phyloP scores from a whole-genome alignment of 1,140 invertebrate genomes.

The Leptonema lineaticorne region DNA sequence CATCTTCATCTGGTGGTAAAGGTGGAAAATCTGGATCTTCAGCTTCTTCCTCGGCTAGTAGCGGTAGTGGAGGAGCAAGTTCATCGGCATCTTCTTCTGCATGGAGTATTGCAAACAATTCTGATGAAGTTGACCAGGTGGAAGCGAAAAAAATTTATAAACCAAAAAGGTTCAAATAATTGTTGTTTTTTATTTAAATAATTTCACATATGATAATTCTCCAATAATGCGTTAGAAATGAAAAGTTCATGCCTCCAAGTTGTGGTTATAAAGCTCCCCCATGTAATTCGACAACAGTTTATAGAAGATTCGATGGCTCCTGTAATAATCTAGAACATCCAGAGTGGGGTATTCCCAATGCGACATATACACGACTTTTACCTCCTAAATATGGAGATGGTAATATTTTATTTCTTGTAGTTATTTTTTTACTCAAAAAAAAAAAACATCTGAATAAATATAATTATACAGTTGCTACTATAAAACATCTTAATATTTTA shows the following conservation, averaged over 20 bases:
- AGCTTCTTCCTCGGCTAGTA: not conserved
- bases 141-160: not conserved
- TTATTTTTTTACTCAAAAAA: slow-evolving; percentile 62
- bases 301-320: slow-evolving; percentile 63
- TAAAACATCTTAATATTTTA: too few relatives aligned
- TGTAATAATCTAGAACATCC: slow-evolving; percentile 66
- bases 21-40: not conserved
- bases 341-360: slow-evolving; percentile 61
- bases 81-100: not conserved
- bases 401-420: slow-evolving; percentile 56
- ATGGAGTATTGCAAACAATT: not conserved
- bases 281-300: slow-evolving; percentile 43
- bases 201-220: not conserved
- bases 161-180: not conserved
- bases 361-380: slow-evolving; percentile 64
- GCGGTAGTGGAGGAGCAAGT: too few relatives aligned
- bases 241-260: slow-evolving; percentile 17
- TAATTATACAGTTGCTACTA: too few relatives aligned
- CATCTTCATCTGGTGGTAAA: not conserved
- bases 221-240: not conserved
- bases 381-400: slow-evolving; percentile 64
- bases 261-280: slow-evolving; percentile 21
- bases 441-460: too few relatives aligned
- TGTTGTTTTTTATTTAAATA: too few relatives aligned
- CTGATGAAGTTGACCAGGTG: not conserved